These are phyloP conservation scores for Caenorhabditis japonica DNA, from an alignment of 2,888 invertebrate species.

Conservation along the genomic window DNA sequence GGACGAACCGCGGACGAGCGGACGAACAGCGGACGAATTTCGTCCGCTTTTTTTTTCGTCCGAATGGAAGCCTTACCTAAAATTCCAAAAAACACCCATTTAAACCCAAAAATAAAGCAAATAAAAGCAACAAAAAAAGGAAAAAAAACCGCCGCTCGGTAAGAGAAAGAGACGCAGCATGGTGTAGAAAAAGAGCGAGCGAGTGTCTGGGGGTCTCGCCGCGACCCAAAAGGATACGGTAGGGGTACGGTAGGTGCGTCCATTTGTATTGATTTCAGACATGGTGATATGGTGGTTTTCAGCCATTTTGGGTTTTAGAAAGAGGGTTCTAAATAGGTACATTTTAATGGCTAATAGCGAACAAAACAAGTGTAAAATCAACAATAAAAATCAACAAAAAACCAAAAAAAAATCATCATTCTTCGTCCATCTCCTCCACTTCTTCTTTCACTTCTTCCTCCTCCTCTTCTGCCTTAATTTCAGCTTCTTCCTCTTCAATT, in stretches of 20 bases:
- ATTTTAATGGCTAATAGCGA: too few relatives aligned
- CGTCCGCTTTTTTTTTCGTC: too few relatives aligned
- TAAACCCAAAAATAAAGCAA: too few relatives aligned
- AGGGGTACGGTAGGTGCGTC: conserved; percentile 29
- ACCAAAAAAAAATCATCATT: conserved; percentile 9
- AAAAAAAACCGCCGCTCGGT: conserved; percentile 6
- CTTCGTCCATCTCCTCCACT: conserved; percentile 22
- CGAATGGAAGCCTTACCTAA: too few relatives aligned
- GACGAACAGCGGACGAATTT: too few relatives aligned
- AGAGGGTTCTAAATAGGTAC: neutral
- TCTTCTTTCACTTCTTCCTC: conserved; percentile 15
- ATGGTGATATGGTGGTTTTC: neutral
- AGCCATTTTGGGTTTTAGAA: neutral
- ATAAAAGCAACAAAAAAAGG: conserved; percentile 2
- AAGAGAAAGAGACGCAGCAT: conserved; percentile 5
- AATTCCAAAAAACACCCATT: too few relatives aligned
- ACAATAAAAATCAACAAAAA: conserved; percentile 2
- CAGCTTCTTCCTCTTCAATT: conserved; percentile 16
- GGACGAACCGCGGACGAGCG: too few relatives aligned
- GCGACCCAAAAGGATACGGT: conserved; percentile 20
- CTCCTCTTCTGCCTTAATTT: conserved; percentile 8
- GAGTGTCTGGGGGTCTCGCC: conserved; percentile 17
- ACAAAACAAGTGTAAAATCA: too few relatives aligned
- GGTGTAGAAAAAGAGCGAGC: neutral
- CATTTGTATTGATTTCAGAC: conserved; percentile 8